Evolutionary conservation across 2,113 vertebrate genomes (phyloP).

Genomic region (Saiga tatarica): DNA sequence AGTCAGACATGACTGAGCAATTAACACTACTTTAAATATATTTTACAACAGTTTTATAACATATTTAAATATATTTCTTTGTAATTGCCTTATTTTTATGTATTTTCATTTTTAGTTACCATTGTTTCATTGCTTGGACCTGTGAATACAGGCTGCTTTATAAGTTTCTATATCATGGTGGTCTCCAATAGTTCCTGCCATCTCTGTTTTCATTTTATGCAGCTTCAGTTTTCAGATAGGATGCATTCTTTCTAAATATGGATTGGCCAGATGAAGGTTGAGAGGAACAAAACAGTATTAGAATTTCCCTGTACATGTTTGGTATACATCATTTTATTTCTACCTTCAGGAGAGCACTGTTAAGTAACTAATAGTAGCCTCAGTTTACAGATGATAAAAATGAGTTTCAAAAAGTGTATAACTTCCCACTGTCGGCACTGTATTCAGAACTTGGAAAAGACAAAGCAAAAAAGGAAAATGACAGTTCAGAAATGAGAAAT

Average conservation of each 20-base stretch:
- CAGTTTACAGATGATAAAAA: background rate
- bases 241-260: background rate
- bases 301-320: background rate
- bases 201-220: background rate
- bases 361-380: background rate
- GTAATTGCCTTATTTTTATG: background rate
- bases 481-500: background rate
- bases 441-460: background rate
- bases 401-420: background rate
- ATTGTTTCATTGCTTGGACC: background rate
- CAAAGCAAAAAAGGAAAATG: background rate
- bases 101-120: background rate
- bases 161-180: background rate
- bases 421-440: background rate
- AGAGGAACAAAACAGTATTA: background rate
- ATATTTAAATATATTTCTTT: background rate
- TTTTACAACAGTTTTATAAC: background rate
- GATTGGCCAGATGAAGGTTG: background rate
- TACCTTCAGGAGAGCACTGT: background rate
- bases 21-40: background rate
- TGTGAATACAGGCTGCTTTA: background rate
- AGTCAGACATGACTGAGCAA: rapidly evolving
- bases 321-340: background rate
- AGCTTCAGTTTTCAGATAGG: background rate
- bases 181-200: background rate